phyloP scores from a whole-genome alignment of 1,140 invertebrate genomes.

The Dryas iulia region DNA sequence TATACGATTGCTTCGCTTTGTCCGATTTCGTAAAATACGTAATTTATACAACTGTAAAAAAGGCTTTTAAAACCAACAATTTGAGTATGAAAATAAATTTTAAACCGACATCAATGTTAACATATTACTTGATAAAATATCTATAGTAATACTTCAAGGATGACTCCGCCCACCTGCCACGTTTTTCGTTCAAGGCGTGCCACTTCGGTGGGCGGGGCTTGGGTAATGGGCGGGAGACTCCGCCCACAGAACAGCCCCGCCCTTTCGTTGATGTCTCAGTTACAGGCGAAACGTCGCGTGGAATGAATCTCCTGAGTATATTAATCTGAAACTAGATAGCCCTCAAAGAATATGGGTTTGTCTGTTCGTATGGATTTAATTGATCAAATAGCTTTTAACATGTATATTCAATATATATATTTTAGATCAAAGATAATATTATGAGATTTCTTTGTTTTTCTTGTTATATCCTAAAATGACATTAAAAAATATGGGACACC shows the following conservation, averaged over 20 bases:
- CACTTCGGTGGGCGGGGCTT: conserved; percentile 43
- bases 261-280: conserved; percentile 63
- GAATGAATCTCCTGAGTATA: conserved; percentile 53
- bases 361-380: neutral
- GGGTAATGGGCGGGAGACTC: conserved; percentile 29
- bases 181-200: conserved; percentile 61
- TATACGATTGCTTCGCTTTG: neutral
- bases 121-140: conserved; percentile 77
- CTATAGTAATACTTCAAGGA: conserved; percentile 66
- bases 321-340: neutral
- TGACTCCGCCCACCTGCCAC: conserved; percentile 64
- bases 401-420: no score
- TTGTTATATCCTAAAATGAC: no score
- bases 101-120: conserved; percentile 68
- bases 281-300: conserved; percentile 53
- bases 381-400: no score
- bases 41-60: conserved; percentile 14
- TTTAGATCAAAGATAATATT: no score
- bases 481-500: no score
- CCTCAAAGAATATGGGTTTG: neutral
- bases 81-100: conserved; percentile 51
- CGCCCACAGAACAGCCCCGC: conserved; percentile 61
- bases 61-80: conserved; percentile 27
- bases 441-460: no score
- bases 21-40: neutral